Evolutionary conservation across 2,888 invertebrate genomes (phyloP), one percentile per base, ranked within the genome.

Genomic region (Plagodis pulveraria): DNA sequence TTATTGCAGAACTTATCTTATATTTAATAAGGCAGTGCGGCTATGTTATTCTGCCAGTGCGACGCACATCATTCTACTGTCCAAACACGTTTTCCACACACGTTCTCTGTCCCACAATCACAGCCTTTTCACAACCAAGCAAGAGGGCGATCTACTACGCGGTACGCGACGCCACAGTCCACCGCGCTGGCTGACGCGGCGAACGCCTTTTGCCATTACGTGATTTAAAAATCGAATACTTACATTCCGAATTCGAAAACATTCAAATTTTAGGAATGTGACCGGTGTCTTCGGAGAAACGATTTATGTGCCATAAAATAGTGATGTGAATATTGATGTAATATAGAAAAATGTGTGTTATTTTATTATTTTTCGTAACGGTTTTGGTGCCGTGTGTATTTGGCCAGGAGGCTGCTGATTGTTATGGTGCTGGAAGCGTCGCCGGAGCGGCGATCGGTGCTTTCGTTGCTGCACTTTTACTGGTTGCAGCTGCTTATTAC

Each of bases 371-470:
- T 80, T 75, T 89, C 75, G 90, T 89, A 87, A 84, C 86, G 80
- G 83, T 86, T 79, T 74, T 87, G 69, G 78, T 90, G 83, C 87
- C 87, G 74, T 80, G 86, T 85, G 91, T 86, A 78, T 86, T 86
- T 72, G 89, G 88, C 71, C 91, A 91, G 81, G 88, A 88, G 78
- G 83, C 82, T 73, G 83, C 78, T 62, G 82, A 84, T 75, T 95
- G 95, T 86, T 95, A 94, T 87, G 94, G 94, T 72, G 93, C 94
- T 74, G 96, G 95, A 67, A 95, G 95, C 79, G 93, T 96, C 63
- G 95, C 95, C 60, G 95, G 95, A 61, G 95, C 96, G 67, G 95
- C 96, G 63, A 93, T 96, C 71, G 95, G 96, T 73, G 95, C 96
- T 70, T 94, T 96, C 79, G 78, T 96, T 70, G 94, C 94, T 69